Evolutionary conservation across 2,113 vertebrate species (phyloP).

Genomic region (Polypterus senegalus): DNA sequence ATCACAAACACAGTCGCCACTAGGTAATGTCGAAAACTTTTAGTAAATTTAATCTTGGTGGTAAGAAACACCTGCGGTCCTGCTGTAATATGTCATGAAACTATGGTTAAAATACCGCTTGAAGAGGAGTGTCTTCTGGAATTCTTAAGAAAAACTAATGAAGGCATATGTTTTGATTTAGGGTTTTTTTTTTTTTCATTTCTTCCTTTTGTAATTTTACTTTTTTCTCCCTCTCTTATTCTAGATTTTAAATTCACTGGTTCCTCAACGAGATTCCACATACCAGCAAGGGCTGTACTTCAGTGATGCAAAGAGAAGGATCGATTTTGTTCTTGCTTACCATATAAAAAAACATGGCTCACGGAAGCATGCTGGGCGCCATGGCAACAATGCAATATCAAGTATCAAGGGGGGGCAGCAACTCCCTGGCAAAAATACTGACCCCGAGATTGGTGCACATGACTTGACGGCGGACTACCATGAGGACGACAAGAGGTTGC

Average conservation of each 20-base stretch:
- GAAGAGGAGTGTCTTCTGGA: too few species aligned
- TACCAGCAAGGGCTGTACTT: constrained; percentile 67
- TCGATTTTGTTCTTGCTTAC: constrained; percentile 86
- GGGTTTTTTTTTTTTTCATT: too few species aligned
- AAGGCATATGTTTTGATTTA: too few species aligned
- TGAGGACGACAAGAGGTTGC: constrained; percentile 71
- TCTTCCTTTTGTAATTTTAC: neutral
- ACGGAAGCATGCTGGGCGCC: constrained; percentile 31
- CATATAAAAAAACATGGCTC: constrained; percentile 58
- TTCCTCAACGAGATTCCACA: constrained; percentile 43
- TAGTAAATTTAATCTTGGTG: too few species aligned
- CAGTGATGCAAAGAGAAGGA: constrained; percentile 66
- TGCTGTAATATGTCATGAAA: too few species aligned
- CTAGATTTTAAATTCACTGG: constrained; percentile 61
- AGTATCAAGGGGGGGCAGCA: constrained; percentile 41
- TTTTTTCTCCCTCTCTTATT: constrained; percentile 4
- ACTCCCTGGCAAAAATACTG: constrained; percentile 37
- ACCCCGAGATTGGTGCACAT: constrained; percentile 42
- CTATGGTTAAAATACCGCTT: too few species aligned
- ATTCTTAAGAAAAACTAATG: too few species aligned
- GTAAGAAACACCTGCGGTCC: too few species aligned
- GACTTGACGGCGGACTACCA: constrained; percentile 55
- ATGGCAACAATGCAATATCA: constrained; percentile 37
- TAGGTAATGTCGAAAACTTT: too few species aligned
- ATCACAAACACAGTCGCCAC: too few species aligned